Base-by-base conservation (phyloP, 2,797 vertebrate species). In the Perodicticus potto region DNA sequence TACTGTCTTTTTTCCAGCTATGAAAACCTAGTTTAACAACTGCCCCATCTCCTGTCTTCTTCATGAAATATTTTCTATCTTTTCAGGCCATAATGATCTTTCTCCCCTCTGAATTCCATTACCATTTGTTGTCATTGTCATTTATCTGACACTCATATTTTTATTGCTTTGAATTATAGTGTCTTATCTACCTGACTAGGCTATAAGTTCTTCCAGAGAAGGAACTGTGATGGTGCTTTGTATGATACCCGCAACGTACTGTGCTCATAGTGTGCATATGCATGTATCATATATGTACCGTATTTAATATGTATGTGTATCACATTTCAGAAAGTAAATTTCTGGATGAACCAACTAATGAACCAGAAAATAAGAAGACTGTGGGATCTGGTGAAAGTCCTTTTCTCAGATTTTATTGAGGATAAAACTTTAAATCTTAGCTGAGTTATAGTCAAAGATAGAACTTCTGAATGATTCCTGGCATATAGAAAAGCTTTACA, bases 321-420 rank as follows among this genome's bases (percentile, higher is more conserved):
- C 65, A 19, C 19, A 67, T 67, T 53, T 72, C 67, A 22, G 73
- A 49, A 83, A 20, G 1, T 76, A 90, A 86, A 32, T 53, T 72
- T 3, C 9, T 88, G 11, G 3, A 14, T 86, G 29, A 95, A 67
- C 20, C 25, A 81, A 37, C 20, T 34, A 55, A 61, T 89, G 49
- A 86, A 32, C 25, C 25, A 80, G 19, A 43, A 25, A 84, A 49
- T 70, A 8, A 7, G n/a, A 86, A 82, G 17, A 83, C 10, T 59
- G n/a, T 40, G 13, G 34, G 43, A 80, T 61, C 19, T 69, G 27
- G n/a, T 20, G 67, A 83, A 83, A 82, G 7, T 25, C 67, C 34
- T 45, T 57, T 93, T 83, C 40, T 96, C 78, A 94, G 20, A 88
- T 89, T 91, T 91, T 91, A 82, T 55, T 53, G 17, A 77, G 34